Base-by-base conservation (phyloP, 2,113 vertebrate species). In the Procavia capensis region DNA sequence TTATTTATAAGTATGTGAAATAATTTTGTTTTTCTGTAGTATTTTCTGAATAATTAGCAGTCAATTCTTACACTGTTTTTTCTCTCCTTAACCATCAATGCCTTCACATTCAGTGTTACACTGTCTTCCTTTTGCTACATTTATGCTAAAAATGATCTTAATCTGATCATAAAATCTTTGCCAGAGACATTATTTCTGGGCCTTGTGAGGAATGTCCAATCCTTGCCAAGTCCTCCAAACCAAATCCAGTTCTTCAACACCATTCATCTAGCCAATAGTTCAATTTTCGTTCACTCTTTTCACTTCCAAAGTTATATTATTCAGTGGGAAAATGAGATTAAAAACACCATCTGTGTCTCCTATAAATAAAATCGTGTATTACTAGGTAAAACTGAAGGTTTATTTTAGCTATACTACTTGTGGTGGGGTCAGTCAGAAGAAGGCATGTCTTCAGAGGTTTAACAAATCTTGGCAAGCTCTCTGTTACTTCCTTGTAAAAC, bases 311-410 rank as follows among this genome's bases (percentile, higher is more conserved):
- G 92, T 85, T 92, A 95, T 92, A 92, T 81, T 92, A 89, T 90
- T 96, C 92, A 82, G 78, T 83, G 78, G 54, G 66, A 93, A 97
- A 95, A 97, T 95, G 96, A 97, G 92, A 97, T 90, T 54, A 90
- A 95, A 97, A 97, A 96, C 92, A 97, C 90, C 96, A 97, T 97
- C 96, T 97, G 96, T 95, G 90, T 92, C 85, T 68, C 45, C 68
- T 89, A 88, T 91, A 96, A 95, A 94, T 93, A 85, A 45, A 85
- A 90, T 92, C 82, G 75, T 20, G 57, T 59, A 68, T 95, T 88
- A 88, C 92, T 92, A 82, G 85, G 92, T 95, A 90, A 79, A 93
- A 88, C 61, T 85, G 54, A 13, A 39, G 29, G 31, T 90, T 88
- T 92, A 93, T 97, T 97, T 95, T 92, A 95, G 82, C 16, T 85